Evolutionary conservation across 2,888 invertebrate species (phyloP), one percentile per base, ranked within the genome.

Genomic region (Melangyna quadrimaculata): DNA sequence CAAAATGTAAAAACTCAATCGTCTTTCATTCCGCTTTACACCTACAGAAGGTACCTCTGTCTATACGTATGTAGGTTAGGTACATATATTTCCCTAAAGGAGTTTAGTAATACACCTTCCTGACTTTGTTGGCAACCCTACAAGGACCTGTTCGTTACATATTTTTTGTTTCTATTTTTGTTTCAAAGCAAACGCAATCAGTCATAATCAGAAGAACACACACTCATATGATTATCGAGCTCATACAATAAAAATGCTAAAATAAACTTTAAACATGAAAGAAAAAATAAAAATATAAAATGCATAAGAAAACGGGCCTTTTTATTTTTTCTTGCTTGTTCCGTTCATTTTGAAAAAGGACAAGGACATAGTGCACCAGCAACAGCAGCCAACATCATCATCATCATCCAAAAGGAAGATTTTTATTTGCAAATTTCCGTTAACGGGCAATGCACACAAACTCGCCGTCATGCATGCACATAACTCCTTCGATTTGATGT

Each of bases 111-210:
- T 10, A n/a, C 12, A 5, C 1, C n/a, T 17, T 37, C 2, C 6
- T 57, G 22, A 37, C 37, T 32, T 32, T 51, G 51, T 29, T 51
- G 70, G 40, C 65, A 53, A 32, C 29, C 65, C 45, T 37, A 8
- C 14, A 69, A 73, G 82, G 78, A 72, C 72, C 45, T 59, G 32
- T 19, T 37, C 29, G 29, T 77, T 61, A 40, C 27, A 43, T 24
- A 43, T 35, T 22, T 55, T 65, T 17, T 55, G 37, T 63, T 73
- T n/a, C 32, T 63, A 27, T 73, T 63, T 73, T 37, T 32, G 27
- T 82, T 72, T 69, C 78, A 73, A 63, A 73, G 61, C 59, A 59
- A 78, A 83, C 73, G 69, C 69, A 83, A 83, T 83, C 82, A 83
- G 78, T 83, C 73, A 83, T 78, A 78, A 83, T 83, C 82, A 72